Conservation (phyloP, 2,797 vertebrate genomes). For the Trichosurus vulpecula region DNA sequence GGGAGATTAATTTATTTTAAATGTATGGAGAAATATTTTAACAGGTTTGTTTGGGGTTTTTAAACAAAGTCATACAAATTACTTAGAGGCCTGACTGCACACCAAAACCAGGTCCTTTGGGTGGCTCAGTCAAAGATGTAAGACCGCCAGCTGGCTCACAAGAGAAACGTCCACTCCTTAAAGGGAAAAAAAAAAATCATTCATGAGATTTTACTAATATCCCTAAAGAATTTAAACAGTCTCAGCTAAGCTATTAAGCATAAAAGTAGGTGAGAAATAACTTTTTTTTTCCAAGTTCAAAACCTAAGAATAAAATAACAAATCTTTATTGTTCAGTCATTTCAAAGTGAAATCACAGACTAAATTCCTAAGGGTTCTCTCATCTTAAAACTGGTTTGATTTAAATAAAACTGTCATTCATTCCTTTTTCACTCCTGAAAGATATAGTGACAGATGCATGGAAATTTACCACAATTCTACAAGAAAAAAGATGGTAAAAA, state of each 20-base stretch:
- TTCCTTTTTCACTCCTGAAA: background rate
- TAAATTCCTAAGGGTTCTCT: background rate
- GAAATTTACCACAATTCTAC: background rate
- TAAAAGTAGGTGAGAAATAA: background rate
- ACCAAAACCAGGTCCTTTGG: slow-evolving; percentile 94
- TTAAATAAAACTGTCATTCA: background rate
- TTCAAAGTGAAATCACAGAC: background rate
- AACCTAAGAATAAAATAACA: background rate
- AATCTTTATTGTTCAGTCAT: background rate
- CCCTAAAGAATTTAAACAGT: background rate
- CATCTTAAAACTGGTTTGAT: background rate
- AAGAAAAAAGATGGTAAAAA: background rate
- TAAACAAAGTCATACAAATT: slow-evolving; percentile 60
- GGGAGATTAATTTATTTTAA: background rate
- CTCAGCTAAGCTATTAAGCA: background rate
- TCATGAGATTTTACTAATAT: background rate
- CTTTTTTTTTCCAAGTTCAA: background rate
- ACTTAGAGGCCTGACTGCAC: slow-evolving; percentile 93
- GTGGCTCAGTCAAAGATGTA: slow-evolving; percentile 94
- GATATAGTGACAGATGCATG: background rate
- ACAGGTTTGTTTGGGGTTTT: slow-evolving; percentile 39
- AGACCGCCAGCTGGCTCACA: slow-evolving; percentile 97
- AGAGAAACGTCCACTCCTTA: slow-evolving; percentile 94
- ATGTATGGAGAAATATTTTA: slow-evolving; percentile 58
- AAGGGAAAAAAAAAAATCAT: slow-evolving; percentile 64